Conservation (phyloP, 2,113 vertebrate species). For the Melospiza georgiana region DNA sequence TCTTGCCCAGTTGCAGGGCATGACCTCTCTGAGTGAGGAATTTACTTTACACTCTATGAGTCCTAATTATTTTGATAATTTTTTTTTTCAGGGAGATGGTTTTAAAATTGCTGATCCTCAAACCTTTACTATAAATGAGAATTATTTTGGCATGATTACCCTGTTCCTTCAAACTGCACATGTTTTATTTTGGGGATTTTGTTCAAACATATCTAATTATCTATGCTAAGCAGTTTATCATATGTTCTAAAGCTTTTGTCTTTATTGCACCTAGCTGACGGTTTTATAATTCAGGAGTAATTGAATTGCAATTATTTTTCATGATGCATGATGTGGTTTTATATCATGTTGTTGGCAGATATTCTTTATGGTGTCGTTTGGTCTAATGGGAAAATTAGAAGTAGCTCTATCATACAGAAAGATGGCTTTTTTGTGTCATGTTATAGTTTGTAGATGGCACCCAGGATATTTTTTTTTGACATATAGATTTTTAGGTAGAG, state of each 20-base stretch:
- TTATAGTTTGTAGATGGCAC: slow-evolving; percentile 64
- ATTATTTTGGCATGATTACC: slow-evolving; percentile 42
- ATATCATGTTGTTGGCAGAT: slow-evolving; percentile 75
- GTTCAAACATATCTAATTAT: slow-evolving; percentile 70
- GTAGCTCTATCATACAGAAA: slow-evolving; percentile 64
- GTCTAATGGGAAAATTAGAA: slow-evolving; percentile 80
- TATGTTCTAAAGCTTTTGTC: slow-evolving; percentile 59
- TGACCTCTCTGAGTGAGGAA: not conserved
- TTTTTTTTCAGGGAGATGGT: not conserved
- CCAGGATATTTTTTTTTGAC: slow-evolving; percentile 57
- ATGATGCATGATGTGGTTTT: slow-evolving; percentile 76
- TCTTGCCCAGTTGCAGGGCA: not conserved
- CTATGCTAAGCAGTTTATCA: slow-evolving; percentile 71
- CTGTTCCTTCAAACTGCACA: slow-evolving; percentile 40
- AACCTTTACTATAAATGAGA: slow-evolving; percentile 42
- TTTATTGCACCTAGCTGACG: slow-evolving; percentile 71
- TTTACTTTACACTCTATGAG: not conserved
- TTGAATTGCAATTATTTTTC: slow-evolving; percentile 80
- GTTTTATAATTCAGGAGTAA: slow-evolving; percentile 77
- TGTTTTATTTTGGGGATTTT: slow-evolving; percentile 63
- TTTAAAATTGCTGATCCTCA: slow-evolving; percentile 47
- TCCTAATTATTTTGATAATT: not conserved
- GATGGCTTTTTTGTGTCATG: slow-evolving; percentile 68
- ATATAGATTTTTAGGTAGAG: slow-evolving; percentile 60
- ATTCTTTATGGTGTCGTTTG: slow-evolving; percentile 74